These are phyloP conservation scores for Pseudonaja textilis DNA, from an alignment of 2,113 vertebrate species.

Conservation along the genomic window DNA sequence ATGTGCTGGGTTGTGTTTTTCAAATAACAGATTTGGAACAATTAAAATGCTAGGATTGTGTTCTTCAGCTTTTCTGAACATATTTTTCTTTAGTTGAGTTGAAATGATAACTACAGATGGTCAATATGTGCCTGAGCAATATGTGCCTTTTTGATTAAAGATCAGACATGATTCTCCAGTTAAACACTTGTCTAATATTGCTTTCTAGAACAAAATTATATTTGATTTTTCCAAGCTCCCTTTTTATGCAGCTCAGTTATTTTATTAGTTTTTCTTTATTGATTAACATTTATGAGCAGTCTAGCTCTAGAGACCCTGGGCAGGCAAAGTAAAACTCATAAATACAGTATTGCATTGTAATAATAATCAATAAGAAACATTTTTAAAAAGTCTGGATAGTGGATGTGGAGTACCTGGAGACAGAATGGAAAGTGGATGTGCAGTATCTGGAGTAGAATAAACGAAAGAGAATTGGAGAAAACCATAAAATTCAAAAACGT, in stretches of 20 bases:
- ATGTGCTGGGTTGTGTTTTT: slow-evolving; percentile 12
- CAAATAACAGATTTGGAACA: slow-evolving; percentile 15
- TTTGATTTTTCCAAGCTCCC: fast-evolving
- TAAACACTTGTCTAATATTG: background rate
- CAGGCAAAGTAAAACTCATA: background rate
- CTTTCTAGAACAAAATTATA: fast-evolving
- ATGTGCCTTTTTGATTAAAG: background rate
- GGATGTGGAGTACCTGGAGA: background rate
- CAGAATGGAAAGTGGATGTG: background rate
- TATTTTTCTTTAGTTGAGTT: fast-evolving
- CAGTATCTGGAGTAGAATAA: background rate
- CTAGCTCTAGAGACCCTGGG: background rate
- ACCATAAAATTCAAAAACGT: background rate
- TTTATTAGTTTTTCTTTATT: background rate
- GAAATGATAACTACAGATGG: background rate
- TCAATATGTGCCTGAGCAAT: background rate
- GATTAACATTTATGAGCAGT: background rate
- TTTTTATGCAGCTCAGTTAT: background rate
- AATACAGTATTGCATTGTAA: background rate
- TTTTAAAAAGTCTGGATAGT: background rate
- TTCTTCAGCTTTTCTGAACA: background rate
- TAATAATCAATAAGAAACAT: background rate
- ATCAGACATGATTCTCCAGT: background rate
- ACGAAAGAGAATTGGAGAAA: background rate
- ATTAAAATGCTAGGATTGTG: background rate